Evolutionary conservation across 64 coral and sea anemone species (phyloP), one percentile per base, ranked within the genome.

Genomic region (Pachyseris speciosa): DNA sequence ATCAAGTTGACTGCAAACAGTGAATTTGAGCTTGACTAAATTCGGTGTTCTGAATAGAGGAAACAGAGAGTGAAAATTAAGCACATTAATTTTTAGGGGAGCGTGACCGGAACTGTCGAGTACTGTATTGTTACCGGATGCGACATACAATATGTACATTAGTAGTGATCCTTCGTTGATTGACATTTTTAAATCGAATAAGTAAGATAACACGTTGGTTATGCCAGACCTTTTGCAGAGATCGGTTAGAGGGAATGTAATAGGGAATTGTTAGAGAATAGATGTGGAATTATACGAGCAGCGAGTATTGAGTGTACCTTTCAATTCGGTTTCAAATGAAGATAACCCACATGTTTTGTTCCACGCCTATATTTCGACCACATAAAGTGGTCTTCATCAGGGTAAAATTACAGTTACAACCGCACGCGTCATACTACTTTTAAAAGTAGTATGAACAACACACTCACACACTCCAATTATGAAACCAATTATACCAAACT

Each of bases 21-120:
- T 72, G 68, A 72, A 72, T 22, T 39, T 72, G 37, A 72, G 22
- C 37, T 72, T 38, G 68, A 72, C 68, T 72, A 20, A 20, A 67
- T 5, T 72, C 19, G 22, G 34, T 6, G 13, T 38, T 72, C 32
- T 72, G 16, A 38, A 41, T 9, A 58, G 52, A 16, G 52, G 9
- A 16, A 20, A 58, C 15, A 19, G 9, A 58, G 52, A 24, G 52
- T 58, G n/a, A 58, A 58, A 58, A 15, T 58, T 13, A 58, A 58
- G 52, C 16, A 20, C 52, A 16, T 12, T 58, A 33, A 38, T 69
- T 72, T 72, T 72, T n/a, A 72, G 20, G 69, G 69, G 37, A 72
- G 69, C 69, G 36, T 41, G 69, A 41, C 36, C 19, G 20, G 69
- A 72, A 43, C 25, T 26, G 60, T 28, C 60, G 51, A 55, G 51